Evolutionary conservation across 2,113 vertebrate species (phyloP).

Genomic region (Syrmaticus mikado): DNA sequence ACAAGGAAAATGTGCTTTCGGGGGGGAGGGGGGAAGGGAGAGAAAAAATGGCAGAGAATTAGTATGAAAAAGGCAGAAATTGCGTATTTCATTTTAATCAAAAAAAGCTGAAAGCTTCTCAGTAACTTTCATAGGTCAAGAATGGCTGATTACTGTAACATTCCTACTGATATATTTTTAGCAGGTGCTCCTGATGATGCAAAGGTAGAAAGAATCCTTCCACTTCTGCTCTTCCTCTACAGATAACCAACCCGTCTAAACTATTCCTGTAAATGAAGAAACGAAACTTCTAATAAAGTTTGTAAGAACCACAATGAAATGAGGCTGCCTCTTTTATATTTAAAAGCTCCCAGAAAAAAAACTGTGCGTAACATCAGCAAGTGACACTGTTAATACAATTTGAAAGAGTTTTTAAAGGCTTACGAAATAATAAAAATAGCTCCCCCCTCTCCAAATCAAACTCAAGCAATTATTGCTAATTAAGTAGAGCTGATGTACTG

Average conservation of each 20-base stretch:
- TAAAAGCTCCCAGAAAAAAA: not conserved
- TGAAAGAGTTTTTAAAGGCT: not conserved
- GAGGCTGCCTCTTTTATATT: not conserved
- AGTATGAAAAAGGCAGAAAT: not conserved
- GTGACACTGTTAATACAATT: not conserved
- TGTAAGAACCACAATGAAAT: not conserved
- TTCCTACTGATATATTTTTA: not conserved
- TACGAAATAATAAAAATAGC: not conserved
- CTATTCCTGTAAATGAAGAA: not conserved
- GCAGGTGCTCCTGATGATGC: not conserved
- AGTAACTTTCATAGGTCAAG: not conserved
- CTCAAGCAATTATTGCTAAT: slow-evolving; percentile 11
- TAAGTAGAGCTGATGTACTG: not conserved
- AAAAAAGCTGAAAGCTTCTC: not conserved
- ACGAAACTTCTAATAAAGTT: not conserved
- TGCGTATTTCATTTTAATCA: not conserved
- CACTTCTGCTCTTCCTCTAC: not conserved
- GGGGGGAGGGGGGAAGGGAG: not conserved
- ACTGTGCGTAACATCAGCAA: not conserved
- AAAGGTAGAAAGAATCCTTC: not conserved
- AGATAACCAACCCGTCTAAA: not conserved
- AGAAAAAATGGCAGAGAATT: not conserved
- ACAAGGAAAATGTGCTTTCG: not conserved
- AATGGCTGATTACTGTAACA: not conserved
- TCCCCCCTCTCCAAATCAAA: not conserved